These are phyloP conservation scores for Caenorhabditis panamensis DNA, from an alignment of 2,888 invertebrate genomes.

Conservation along the genomic window DNA sequence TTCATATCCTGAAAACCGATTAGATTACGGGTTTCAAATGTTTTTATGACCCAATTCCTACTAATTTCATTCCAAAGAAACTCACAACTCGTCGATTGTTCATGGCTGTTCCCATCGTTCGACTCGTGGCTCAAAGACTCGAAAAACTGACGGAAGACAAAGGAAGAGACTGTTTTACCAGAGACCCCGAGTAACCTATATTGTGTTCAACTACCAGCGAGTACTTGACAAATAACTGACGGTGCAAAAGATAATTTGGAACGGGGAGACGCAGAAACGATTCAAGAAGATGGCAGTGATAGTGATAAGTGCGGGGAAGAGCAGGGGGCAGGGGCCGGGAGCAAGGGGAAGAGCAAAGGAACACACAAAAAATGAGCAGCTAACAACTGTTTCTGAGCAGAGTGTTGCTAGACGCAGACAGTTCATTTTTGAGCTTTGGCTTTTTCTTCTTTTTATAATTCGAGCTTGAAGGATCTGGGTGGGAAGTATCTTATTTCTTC, in stretches of 20 bases:
- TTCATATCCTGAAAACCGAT: constrained; percentile 72
- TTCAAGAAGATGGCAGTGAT: constrained; percentile 22
- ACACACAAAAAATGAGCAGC: constrained; percentile 37
- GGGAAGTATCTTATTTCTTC: background rate
- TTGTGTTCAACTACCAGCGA: constrained; percentile 51
- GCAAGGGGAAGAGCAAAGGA: constrained; percentile 20
- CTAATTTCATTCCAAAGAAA: background rate
- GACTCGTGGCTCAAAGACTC: background rate
- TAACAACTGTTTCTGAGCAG: constrained; percentile 24
- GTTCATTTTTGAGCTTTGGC: constrained; percentile 19
- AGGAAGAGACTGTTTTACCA: constrained; percentile 16
- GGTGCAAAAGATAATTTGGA: background rate
- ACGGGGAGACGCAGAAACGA: constrained; percentile 33
- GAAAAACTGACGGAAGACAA: constrained; percentile 11
- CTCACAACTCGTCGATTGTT: constrained; percentile 46
- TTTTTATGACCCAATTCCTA: background rate
- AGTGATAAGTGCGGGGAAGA: constrained; percentile 41
- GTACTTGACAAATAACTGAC: constrained; percentile 23
- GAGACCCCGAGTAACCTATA: constrained; percentile 49
- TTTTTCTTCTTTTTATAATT: background rate
- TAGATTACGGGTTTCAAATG: background rate
- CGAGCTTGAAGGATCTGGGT: background rate
- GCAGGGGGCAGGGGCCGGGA: constrained; percentile 1
- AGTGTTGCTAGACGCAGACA: constrained; percentile 10
- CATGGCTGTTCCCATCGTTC: constrained; percentile 7